phyloP scores from a whole-genome alignment of 1,140 invertebrate species.

The Cepaea nemoralis region DNA sequence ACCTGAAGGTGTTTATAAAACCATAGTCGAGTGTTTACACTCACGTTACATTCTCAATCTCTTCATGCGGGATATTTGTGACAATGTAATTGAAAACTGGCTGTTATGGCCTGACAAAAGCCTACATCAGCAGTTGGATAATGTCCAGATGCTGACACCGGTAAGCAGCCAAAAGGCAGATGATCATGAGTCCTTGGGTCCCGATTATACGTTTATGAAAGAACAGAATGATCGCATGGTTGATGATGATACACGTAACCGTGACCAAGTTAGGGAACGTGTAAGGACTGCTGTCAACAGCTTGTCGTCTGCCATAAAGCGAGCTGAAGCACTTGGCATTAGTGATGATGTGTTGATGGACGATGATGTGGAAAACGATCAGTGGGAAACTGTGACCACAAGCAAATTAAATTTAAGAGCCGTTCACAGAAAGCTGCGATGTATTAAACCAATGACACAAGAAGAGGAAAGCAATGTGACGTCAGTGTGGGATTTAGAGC shows the following conservation, averaged over 20 bases:
- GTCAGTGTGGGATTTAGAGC: constrained; percentile 1
- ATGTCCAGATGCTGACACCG: neutral
- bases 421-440: neutral
- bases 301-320: neutral
- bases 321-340: neutral
- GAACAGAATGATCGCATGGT: neutral
- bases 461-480: neutral
- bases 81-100: neutral
- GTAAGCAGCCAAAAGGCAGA: neutral
- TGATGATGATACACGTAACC: neutral
- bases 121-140: neutral
- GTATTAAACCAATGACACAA: constrained; percentile 12
- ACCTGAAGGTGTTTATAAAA: neutral
- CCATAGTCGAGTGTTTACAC: too few species aligned
- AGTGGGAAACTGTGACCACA: neutral
- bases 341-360: neutral
- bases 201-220: neutral
- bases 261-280: neutral
- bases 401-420: neutral
- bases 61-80: too few species aligned
- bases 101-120: neutral
- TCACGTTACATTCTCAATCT: too few species aligned
- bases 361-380: neutral
- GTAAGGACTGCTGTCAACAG: constrained; percentile 25
- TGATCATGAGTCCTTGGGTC: too few species aligned